These are phyloP conservation scores for Tenebrio molitor DNA, from an alignment of 1,140 invertebrate species.

Conservation along the genomic window DNA sequence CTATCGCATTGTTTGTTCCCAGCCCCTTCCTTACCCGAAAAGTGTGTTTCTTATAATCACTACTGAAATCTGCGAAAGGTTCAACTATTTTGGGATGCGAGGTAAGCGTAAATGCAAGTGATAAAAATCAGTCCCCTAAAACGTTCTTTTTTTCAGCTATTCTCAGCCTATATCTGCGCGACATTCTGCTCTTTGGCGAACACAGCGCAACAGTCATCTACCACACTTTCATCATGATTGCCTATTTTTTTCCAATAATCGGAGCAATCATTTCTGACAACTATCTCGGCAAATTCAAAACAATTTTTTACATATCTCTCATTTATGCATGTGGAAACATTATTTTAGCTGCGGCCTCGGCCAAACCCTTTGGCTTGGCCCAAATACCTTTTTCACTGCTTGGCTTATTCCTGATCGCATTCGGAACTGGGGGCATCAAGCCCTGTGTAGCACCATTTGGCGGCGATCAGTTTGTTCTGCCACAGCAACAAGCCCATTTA, in stretches of 20 bases:
- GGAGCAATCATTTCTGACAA: conserved; percentile 94
- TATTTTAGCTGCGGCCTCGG: conserved; percentile 80
- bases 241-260: conserved; percentile 88
- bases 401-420: conserved; percentile 85
- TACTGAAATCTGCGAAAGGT: conserved; percentile 91
- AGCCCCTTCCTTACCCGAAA: conserved; percentile 52
- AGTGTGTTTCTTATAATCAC: conserved; percentile 78
- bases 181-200: conserved; percentile 76
- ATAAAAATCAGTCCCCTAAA: too few species aligned
- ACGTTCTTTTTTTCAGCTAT: conserved; percentile 80
- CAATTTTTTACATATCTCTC: conserved; percentile 89
- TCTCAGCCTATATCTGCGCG: conserved; percentile 82
- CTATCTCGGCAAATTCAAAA: conserved; percentile 87
- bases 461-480: conserved; percentile 93
- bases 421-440: conserved; percentile 97
- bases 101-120: conserved; percentile 70
- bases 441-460: conserved; percentile 98
- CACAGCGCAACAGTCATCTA: conserved; percentile 83
- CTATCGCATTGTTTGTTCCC: not conserved
- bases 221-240: conserved; percentile 86
- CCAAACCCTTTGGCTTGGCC: conserved; percentile 69
- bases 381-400: conserved; percentile 78
- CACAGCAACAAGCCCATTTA: conserved; percentile 82
- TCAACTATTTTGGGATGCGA: conserved; percentile 89
- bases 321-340: conserved; percentile 90